These are phyloP conservation scores for Nanger granti DNA, from an alignment of 2,113 vertebrate genomes.

Conservation along the genomic window DNA sequence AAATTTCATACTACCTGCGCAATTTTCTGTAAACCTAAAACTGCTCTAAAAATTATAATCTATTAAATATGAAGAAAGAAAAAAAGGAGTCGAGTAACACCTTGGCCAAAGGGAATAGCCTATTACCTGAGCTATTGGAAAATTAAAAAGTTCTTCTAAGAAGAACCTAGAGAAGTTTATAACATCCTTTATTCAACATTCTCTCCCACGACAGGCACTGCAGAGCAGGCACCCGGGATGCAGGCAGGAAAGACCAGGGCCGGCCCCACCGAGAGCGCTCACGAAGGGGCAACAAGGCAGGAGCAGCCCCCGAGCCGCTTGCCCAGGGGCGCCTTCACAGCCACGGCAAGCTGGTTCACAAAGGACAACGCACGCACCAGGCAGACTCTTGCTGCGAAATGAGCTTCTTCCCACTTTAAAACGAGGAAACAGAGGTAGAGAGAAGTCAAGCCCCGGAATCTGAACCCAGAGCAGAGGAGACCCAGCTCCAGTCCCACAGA, in stretches of 20 bases:
- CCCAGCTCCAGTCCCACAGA: too few relatives aligned
- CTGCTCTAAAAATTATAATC: not conserved
- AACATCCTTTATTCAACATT: not conserved
- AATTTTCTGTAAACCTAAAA: not conserved
- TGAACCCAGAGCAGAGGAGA: not conserved
- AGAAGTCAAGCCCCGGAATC: not conserved
- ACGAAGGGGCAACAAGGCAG: not conserved
- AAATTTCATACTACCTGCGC: not conserved
- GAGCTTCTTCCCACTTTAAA: not conserved
- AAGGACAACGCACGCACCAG: accelerated
- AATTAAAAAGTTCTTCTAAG: not conserved
- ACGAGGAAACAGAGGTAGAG: not conserved
- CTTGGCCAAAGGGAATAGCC: not conserved
- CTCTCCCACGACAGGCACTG: not conserved
- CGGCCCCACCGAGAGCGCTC: accelerated
- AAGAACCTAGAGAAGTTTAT: not conserved
- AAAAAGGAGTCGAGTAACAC: not conserved
- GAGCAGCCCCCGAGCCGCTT: not conserved
- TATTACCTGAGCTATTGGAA: not conserved
- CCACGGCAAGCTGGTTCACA: accelerated
- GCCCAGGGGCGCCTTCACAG: too few relatives aligned
- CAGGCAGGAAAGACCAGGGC: accelerated
- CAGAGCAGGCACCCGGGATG: not conserved
- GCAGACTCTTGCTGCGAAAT: not conserved
- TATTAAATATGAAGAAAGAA: not conserved